A percentile compares a stretch with the other conserved stretches of the same genome.
These are phyloP conservation scores for Euglossa dilemma DNA, from an alignment of 1,140 invertebrate species.

Conservation along the genomic window DNA sequence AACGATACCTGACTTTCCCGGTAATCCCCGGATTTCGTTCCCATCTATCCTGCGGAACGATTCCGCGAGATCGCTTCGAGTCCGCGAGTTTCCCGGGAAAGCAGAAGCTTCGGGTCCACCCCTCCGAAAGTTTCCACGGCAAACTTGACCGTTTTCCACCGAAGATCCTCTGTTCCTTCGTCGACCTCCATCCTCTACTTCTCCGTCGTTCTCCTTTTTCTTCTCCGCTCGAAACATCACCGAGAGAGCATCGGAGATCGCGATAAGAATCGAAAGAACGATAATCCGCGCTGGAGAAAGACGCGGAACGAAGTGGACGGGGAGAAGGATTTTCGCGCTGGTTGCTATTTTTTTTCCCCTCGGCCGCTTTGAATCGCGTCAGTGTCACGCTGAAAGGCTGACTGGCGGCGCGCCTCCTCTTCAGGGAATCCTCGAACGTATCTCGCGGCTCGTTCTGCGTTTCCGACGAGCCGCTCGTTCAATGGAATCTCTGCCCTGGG, in stretches of 20 bases:
- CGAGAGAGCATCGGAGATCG: not conserved
- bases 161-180: not conserved
- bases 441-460: not conserved
- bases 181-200: no score
- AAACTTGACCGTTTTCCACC: conserved; percentile 35
- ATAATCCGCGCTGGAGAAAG: conserved; percentile 2
- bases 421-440: conserved; percentile 26
- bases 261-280: conserved; percentile 35
- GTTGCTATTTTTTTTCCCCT: conserved; percentile 1
- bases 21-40: conserved; percentile 28
- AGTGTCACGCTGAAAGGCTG: conserved; percentile 35
- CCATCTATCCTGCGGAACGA: conserved; percentile 18
- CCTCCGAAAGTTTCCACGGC: not conserved
- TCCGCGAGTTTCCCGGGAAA: conserved; percentile 13
- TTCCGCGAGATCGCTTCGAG: conserved; percentile 7
- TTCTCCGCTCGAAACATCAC: conserved; percentile 20
- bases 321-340: conserved; percentile 30
- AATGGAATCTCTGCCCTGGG: conserved; percentile 17
- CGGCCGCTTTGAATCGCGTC: conserved; percentile 30
- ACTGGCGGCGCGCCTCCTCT: not conserved
- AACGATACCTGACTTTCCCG: not conserved
- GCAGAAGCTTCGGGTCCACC: not conserved
- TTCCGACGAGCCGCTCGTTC: conserved; percentile 23
- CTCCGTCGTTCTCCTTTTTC: no score
- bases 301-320: conserved; percentile 28